phyloP scores from a whole-genome alignment of 1,140 invertebrate genomes.

The Hylaeus anthracinus region DNA sequence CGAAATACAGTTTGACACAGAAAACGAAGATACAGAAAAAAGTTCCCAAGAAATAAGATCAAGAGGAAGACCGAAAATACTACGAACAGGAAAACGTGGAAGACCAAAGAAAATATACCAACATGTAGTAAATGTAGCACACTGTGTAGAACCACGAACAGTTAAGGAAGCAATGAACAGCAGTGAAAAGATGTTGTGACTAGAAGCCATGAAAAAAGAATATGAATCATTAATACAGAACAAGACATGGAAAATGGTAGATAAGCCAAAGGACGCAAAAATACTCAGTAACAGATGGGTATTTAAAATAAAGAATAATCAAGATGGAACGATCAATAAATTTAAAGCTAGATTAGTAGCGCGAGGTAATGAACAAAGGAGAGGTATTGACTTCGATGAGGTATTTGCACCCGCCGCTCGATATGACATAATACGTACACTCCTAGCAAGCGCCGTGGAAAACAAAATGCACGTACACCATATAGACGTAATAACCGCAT shows the following conservation, averaged over 20 bases:
- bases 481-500: too few species aligned
- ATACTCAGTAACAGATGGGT: conserved; percentile 4
- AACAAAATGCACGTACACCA: too few species aligned
- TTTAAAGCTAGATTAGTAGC: not conserved
- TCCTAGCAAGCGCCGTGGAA: too few species aligned
- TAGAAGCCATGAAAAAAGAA: not conserved
- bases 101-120: conserved; percentile 30
- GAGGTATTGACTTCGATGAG: not conserved
- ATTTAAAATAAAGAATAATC: not conserved
- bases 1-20: not conserved
- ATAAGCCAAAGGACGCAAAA: not conserved
- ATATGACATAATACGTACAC: too few species aligned
- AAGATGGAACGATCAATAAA: not conserved
- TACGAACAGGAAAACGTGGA: not conserved
- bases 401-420: too few species aligned
- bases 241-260: not conserved
- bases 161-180: not conserved
- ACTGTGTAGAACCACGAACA: conserved; percentile 44
- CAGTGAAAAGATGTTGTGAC: not conserved
- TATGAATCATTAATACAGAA: not conserved
- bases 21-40: not conserved
- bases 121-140: conserved; percentile 43
- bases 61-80: not conserved
- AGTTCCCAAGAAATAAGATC: not conserved
- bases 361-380: not conserved